These are phyloP conservation scores for Harpalus rufipes DNA, from an alignment of 2,888 invertebrate species.

Conservation along the genomic window DNA sequence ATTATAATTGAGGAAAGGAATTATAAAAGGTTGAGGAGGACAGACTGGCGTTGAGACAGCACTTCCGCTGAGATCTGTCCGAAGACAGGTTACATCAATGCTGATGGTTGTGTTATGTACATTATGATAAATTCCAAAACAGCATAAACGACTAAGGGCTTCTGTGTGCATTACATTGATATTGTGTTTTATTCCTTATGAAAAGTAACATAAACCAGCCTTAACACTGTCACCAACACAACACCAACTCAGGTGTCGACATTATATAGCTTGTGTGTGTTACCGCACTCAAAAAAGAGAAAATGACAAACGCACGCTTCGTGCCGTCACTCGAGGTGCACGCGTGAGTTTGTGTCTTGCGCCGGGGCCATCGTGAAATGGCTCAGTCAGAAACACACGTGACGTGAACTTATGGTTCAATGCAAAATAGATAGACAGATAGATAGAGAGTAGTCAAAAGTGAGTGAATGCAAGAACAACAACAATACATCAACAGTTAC, in stretches of 20 bases:
- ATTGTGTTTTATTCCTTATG: no score
- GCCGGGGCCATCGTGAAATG: constrained; percentile 35
- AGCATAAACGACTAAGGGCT: no score
- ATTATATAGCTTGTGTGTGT: constrained; percentile 53
- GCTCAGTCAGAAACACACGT: constrained; percentile 53
- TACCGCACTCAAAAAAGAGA: constrained; percentile 53
- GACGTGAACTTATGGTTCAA: constrained; percentile 25
- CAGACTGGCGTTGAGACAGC: no score
- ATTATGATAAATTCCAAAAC: no score
- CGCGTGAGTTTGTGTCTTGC: constrained; percentile 43
- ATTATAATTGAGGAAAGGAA: no score
- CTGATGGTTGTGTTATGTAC: no score
- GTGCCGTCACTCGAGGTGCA: constrained; percentile 49
- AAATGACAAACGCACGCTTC: constrained; percentile 53
- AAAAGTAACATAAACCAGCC: no score
- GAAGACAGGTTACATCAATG: no score
- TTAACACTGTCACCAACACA: neutral
- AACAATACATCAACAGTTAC: constrained; percentile 59
- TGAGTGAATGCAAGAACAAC: constrained; percentile 62
- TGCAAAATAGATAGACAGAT: constrained; percentile 54
- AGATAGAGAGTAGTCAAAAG: constrained; percentile 48
- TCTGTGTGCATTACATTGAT: no score
- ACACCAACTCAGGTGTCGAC: constrained; percentile 48
- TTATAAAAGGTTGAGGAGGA: no score
- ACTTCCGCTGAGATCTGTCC: no score